A percentile compares a stretch with the other conserved stretches of the same genome.
These are phyloP conservation scores for Hyperoplus immaculatus DNA, from an alignment of 2,797 vertebrate species.

Conservation along the genomic window DNA sequence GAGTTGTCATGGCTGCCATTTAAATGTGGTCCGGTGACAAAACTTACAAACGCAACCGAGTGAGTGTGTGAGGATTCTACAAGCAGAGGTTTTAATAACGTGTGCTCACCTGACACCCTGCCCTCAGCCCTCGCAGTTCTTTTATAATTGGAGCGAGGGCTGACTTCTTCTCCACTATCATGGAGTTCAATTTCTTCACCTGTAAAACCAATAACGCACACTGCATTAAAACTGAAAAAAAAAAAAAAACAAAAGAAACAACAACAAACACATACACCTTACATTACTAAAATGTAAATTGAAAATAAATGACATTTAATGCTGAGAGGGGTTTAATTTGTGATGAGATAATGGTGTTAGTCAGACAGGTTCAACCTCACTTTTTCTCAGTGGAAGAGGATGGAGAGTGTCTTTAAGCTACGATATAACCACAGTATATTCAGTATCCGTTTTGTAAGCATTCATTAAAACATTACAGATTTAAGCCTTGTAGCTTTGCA, in stretches of 20 bases:
- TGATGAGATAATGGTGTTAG: background rate
- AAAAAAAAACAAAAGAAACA: too few species aligned
- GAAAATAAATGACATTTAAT: background rate
- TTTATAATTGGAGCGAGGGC: slow-evolving; percentile 95
- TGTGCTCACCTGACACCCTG: slow-evolving; percentile 89
- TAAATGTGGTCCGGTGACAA: background rate
- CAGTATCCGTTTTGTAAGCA: background rate
- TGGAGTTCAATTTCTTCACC: slow-evolving; percentile 94
- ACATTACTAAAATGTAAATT: background rate
- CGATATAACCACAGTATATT: background rate
- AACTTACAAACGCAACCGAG: background rate
- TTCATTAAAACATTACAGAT: slow-evolving; percentile 4
- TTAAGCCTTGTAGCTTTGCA: slow-evolving; percentile 9
- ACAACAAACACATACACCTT: background rate
- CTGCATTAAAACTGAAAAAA: background rate
- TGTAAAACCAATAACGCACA: slow-evolving; percentile 64
- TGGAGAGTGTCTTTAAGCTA: background rate
- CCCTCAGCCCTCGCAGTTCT: slow-evolving; percentile 93
- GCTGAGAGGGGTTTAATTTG: background rate
- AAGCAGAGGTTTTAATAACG: slow-evolving; percentile 8
- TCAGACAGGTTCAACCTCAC: slow-evolving; percentile 3
- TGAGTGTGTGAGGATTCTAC: background rate
- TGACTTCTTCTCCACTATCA: slow-evolving; percentile 93
- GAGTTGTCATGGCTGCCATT: background rate
- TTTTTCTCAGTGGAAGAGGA: background rate